Percentiles rank a stretch among this genome's conserved stretches.
phyloP scores from a whole-genome alignment of 2,113 vertebrate species.

The Tychaedon coryphoeus region DNA sequence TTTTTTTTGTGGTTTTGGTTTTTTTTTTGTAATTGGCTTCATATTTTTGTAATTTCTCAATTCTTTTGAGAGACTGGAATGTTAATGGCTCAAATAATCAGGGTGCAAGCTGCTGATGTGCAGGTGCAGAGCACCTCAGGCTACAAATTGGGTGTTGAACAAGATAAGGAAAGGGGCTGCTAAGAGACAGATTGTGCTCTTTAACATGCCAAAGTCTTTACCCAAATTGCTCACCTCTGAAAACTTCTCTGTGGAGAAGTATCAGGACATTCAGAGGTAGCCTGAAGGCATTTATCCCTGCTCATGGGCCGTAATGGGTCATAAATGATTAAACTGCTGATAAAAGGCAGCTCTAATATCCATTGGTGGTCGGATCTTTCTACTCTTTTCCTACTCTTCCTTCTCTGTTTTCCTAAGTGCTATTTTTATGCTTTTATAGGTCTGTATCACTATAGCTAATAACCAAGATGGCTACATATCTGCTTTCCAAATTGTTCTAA shows the following conservation, averaged over 20 bases:
- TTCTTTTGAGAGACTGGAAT: not conserved
- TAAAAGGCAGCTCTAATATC: not conserved
- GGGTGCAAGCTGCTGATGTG: not conserved
- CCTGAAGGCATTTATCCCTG: not conserved
- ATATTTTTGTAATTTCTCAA: not conserved
- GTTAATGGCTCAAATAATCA: not conserved
- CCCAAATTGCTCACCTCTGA: not conserved
- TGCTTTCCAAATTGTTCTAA: not conserved
- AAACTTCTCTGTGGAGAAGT: not conserved
- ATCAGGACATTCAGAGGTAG: not conserved
- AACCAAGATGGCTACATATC: not conserved
- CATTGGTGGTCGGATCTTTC: not conserved
- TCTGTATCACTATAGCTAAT: not conserved
- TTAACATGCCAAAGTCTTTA: not conserved
- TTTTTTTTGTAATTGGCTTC: not conserved
- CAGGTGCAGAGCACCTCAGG: not conserved
- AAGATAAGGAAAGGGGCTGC: not conserved
- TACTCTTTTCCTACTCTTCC: not conserved
- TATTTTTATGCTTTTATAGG: not conserved
- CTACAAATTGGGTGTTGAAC: not conserved
- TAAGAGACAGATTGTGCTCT: not conserved
- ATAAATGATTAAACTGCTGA: not conserved
- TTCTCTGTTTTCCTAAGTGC: not conserved
- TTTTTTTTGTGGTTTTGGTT: no score
- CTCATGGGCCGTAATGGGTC: not conserved